Conservation (phyloP, 92 coral and sea anemone genomes). For the Parazoanthus swiftii region DNA sequence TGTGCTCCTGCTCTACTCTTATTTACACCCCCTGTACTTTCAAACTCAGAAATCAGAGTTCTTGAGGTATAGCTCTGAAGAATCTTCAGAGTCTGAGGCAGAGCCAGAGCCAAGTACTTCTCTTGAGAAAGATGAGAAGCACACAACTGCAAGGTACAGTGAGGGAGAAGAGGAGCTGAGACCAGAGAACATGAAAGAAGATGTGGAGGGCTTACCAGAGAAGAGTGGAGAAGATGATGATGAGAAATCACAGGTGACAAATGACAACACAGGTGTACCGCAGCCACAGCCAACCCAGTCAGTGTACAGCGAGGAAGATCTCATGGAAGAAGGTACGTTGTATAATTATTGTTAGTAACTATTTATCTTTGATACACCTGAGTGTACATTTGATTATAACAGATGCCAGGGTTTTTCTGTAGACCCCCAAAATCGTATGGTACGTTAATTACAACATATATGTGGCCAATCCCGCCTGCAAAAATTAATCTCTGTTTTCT, state of each 20-base stretch:
- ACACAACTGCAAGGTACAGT: constrained; percentile 7
- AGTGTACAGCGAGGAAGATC: constrained; percentile 88
- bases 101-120: constrained; percentile 42
- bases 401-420: too few relatives aligned
- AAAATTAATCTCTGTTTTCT: too few relatives aligned
- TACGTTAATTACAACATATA: too few relatives aligned
- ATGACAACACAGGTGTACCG: neutral
- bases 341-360: too few relatives aligned
- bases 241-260: constrained; percentile 19
- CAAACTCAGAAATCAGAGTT: constrained; percentile 54
- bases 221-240: constrained; percentile 35
- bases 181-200: constrained; percentile 16
- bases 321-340: constrained; percentile 75
- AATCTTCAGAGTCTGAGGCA: constrained; percentile 68
- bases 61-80: constrained; percentile 62
- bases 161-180: constrained; percentile 18
- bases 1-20: neutral
- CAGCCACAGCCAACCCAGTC: constrained; percentile 35
- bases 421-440: too few relatives aligned
- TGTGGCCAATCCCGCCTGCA: too few relatives aligned
- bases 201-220: constrained; percentile 24
- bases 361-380: neutral
- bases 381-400: too few relatives aligned
- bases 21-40: neutral
- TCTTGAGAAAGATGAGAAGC: constrained; percentile 11